Evolutionary conservation across 2,888 invertebrate genomes (phyloP).

Genomic region (Acleris laterana): DNA sequence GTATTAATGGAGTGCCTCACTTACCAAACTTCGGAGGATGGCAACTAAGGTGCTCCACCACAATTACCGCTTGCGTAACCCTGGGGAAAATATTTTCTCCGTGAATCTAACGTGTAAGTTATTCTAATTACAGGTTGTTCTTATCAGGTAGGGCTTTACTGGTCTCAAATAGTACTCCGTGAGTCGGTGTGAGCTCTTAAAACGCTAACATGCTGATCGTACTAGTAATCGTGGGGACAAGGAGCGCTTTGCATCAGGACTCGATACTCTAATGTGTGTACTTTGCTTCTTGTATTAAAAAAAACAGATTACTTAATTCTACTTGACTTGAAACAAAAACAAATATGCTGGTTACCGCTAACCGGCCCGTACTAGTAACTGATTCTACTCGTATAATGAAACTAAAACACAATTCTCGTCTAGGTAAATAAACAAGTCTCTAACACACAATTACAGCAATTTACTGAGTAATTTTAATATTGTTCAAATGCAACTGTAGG

Average conservation of each 20-base stretch:
- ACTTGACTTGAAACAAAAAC: slow-evolving; percentile 60
- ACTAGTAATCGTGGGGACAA: slow-evolving; percentile 63
- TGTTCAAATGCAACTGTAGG: slow-evolving; percentile 57
- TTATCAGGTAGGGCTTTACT: slow-evolving; percentile 64
- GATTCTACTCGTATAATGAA: slow-evolving; percentile 60
- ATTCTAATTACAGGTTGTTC: slow-evolving; percentile 75
- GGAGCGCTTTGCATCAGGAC: slow-evolving; percentile 49
- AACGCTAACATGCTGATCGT: slow-evolving; percentile 69
- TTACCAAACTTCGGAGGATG: slow-evolving; percentile 84
- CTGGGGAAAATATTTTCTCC: slow-evolving; percentile 85
- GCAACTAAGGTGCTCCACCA: slow-evolving; percentile 85
- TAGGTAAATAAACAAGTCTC: slow-evolving; percentile 60
- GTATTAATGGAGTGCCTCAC: slow-evolving; percentile 84
- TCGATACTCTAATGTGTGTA: slow-evolving; percentile 60
- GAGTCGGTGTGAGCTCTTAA: slow-evolving; percentile 70
- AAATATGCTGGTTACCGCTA: slow-evolving; percentile 74
- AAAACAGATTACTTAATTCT: slow-evolving; percentile 51
- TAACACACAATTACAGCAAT: slow-evolving; percentile 72
- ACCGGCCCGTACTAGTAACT: slow-evolving; percentile 65
- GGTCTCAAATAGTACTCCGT: slow-evolving; percentile 63
- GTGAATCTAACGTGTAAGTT: slow-evolving; percentile 84
- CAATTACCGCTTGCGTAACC: slow-evolving; percentile 85
- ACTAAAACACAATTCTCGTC: slow-evolving; percentile 68
- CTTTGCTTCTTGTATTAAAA: slow-evolving; percentile 55
- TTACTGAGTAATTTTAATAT: slow-evolving; percentile 54